phyloP scores from a whole-genome alignment of 2,888 invertebrate genomes.

The Nomada fucata region DNA sequence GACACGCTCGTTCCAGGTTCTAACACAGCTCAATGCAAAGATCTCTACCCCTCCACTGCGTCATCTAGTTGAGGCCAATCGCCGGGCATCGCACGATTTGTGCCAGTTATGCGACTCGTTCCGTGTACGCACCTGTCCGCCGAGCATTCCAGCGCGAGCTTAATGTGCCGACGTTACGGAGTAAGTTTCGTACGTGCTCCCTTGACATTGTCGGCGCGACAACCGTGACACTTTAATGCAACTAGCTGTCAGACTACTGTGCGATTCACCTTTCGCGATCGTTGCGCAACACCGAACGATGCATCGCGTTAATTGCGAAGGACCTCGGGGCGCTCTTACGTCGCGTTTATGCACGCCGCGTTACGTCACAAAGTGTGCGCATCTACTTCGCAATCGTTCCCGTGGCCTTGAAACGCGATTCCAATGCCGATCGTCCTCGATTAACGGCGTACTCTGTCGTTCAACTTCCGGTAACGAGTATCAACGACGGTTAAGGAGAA shows the following conservation, averaged over 20 bases:
- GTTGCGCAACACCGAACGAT: constrained; percentile 44
- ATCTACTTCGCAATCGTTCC: constrained; percentile 28
- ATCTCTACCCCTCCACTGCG: neutral
- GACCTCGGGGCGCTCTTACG: constrained; percentile 50
- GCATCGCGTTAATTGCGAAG: constrained; percentile 57
- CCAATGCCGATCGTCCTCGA: constrained; percentile 57
- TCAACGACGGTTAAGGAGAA: neutral
- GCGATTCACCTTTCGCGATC: constrained; percentile 42
- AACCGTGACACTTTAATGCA: constrained; percentile 38
- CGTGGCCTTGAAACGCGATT: constrained; percentile 68
- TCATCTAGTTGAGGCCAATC: neutral
- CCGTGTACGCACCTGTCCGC: neutral
- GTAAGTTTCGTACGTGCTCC: constrained; percentile 16
- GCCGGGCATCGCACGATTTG: neutral
- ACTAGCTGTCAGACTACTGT: neutral
- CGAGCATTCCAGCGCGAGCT: neutral
- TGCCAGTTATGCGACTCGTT: neutral
- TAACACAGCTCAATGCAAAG: no score
- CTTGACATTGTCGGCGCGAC: constrained; percentile 43
- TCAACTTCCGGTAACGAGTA: constrained; percentile 24
- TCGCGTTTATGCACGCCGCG: constrained; percentile 45
- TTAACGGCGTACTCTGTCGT: neutral
- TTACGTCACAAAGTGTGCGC: constrained; percentile 58
- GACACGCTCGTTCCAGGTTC: no score
- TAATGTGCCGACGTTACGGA: neutral